Percentiles rank a stretch among this genome's conserved stretches.
phyloP scores from a whole-genome alignment of 2,113 vertebrate genomes.

The Diphyllodes magnificus region DNA sequence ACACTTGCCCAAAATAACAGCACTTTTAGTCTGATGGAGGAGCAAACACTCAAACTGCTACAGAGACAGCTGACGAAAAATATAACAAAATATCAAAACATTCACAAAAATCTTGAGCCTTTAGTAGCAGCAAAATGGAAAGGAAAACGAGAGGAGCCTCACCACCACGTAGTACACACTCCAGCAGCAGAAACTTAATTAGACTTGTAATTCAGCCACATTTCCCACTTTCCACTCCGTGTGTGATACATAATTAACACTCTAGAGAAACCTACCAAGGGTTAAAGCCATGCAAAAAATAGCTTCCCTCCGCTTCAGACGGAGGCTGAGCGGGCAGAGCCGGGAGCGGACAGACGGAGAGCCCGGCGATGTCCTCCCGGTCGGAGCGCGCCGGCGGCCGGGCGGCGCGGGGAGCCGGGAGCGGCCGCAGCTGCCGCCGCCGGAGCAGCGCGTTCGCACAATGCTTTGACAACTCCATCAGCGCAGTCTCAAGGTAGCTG shows the following conservation, averaged over 20 bases:
- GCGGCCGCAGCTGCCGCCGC: constrained; percentile 73
- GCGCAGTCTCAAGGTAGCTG: constrained; percentile 95
- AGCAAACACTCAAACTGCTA: neutral
- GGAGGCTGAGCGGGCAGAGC: neutral
- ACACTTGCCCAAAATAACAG: neutral
- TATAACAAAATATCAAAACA: neutral
- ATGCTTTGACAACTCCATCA: constrained; percentile 96
- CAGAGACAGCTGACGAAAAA: neutral
- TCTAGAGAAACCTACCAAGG: neutral
- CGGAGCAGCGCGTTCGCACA: constrained; percentile 77
- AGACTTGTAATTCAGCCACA: neutral
- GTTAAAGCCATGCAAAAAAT: neutral
- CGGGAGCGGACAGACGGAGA: neutral
- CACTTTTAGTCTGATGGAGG: neutral
- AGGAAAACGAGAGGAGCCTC: neutral
- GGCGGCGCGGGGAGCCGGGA: neutral
- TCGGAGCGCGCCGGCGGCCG: neutral
- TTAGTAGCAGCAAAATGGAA: neutral
- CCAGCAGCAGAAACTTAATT: constrained; percentile 21
- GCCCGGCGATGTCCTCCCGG: neutral
- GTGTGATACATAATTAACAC: neutral
- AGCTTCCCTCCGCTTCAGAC: neutral
- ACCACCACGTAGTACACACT: neutral
- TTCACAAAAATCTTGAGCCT: neutral
- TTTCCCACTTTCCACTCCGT: constrained; percentile 4